Conservation (phyloP, 2,888 invertebrate species). For the Nyleta sp. region DNA sequence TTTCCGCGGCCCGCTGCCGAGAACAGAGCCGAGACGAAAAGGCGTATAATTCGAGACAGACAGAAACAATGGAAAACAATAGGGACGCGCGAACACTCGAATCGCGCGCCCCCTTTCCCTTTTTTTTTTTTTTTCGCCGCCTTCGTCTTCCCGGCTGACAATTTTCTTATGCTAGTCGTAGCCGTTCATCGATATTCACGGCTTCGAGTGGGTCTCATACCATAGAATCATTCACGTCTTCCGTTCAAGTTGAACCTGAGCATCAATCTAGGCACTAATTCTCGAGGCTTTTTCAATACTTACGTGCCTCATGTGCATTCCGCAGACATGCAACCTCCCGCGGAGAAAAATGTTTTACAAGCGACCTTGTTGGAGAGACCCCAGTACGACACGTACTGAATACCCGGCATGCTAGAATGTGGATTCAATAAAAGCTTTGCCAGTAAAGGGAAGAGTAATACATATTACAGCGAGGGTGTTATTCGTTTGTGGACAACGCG, state of each 20-base stretch:
- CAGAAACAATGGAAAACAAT: conserved; percentile 51
- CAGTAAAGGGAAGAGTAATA: conserved; percentile 10
- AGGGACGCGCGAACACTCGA: conserved; percentile 52
- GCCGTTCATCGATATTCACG: conserved; percentile 52
- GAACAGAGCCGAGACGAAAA: conserved; percentile 32
- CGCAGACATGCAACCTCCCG: conserved; percentile 46
- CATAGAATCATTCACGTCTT: conserved; percentile 49
- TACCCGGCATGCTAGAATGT: conserved; percentile 16
- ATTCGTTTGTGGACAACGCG: neutral
- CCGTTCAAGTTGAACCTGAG: conserved; percentile 55
- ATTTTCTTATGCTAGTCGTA: conserved; percentile 49
- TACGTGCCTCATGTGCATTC: conserved; percentile 54
- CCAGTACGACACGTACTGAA: conserved; percentile 47
- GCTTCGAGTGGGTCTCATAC: conserved; percentile 33
- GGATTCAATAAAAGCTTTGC: conserved; percentile 36
- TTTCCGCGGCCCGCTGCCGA: conserved; percentile 35
- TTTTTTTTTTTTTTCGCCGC: conserved; percentile 11
- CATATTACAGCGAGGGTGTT: conserved; percentile 10
- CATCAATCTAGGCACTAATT: conserved; percentile 55
- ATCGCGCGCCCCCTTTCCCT: conserved; percentile 17
- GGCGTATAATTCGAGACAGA: conserved; percentile 41
- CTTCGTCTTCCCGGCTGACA: conserved; percentile 33
- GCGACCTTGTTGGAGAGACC: conserved; percentile 30
- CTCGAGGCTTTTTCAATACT: conserved; percentile 51
- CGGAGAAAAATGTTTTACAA: conserved; percentile 53